Evolutionary conservation across 2,797 vertebrate species (phyloP), one percentile per base, ranked within the genome.

Genomic region (Gymnodraco acuticeps): DNA sequence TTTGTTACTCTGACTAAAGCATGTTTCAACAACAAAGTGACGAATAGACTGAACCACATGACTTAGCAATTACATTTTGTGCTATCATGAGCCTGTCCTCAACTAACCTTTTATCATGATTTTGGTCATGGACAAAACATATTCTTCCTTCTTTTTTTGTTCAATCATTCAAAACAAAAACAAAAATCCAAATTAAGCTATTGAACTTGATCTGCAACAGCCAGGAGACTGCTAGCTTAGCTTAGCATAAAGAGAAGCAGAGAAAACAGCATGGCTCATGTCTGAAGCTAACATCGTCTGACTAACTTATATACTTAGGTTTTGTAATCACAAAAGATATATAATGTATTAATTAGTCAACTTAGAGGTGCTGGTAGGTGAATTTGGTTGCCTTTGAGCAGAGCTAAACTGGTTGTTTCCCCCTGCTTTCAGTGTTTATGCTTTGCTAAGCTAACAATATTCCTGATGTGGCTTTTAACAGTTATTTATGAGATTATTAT

Each of bases 1-100:
- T 61, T 46, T 3, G 8, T 53, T 13, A 59, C 41, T 48, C 10
- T 64, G 69, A 50, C 61, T 46, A 4, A 33, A 10, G 17, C 31
- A 33, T 19, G 63, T 53, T 42, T 31, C 38, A 51, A 52, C 31
- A 77, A 45, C 19, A 65, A 56, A 5, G 17, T 45, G 8, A n/a
- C 33, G 19, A 66, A 3, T 5, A 5, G 0, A 51, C 2, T 41
- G 12, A 58, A n/a, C 27, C 60, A 31, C 64, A 77, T 77, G 67
- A 80, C 65, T 58, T 59, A 67, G 59, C 47, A 83, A 83, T 82
- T 84, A 86, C 68, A 80, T 11, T 83, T 73, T 75, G 67, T 60
- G 52, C 19, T 54, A 11, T 16, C 4, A 17, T 0, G 1, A 16
- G 31, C 12, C 6, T 54, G 50, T 56, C 46, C 38, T 64, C 4